phyloP scores from a whole-genome alignment of 2,888 invertebrate genomes.

The Mycalesis mineus region DNA sequence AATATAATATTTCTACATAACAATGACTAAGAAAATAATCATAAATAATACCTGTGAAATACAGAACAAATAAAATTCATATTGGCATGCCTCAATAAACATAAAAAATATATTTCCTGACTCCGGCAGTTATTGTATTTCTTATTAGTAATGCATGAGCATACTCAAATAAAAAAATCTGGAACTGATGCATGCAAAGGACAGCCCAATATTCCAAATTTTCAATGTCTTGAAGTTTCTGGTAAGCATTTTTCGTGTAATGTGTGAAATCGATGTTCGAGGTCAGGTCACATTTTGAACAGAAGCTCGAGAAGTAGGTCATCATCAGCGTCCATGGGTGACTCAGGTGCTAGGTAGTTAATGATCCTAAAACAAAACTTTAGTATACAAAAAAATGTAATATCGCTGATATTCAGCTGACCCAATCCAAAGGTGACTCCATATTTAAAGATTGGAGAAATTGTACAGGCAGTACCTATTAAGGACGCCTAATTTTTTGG shows the following conservation, averaged over 20 bases:
- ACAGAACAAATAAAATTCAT: not conserved
- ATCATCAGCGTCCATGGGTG: conserved; percentile 73
- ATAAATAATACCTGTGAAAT: not conserved
- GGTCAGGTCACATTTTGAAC: conserved; percentile 63
- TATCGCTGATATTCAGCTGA: too few relatives aligned
- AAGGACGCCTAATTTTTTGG: too few relatives aligned
- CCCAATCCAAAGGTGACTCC: too few relatives aligned
- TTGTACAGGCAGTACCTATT: too few relatives aligned
- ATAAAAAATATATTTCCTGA: conserved; percentile 6
- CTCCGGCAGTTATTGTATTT: conserved; percentile 16
- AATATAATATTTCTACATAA: too few relatives aligned
- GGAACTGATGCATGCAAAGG: conserved; percentile 16
- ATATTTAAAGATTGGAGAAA: too few relatives aligned
- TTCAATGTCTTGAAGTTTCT: conserved; percentile 12
- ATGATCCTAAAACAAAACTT: conserved; percentile 50
- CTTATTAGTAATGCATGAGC: conserved; percentile 1
- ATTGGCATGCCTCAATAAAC: not conserved
- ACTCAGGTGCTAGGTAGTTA: conserved; percentile 69
- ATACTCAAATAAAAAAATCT: conserved; percentile 1
- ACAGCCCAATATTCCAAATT: conserved; percentile 10
- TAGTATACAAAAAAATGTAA: too few relatives aligned
- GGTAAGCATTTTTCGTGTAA: not conserved
- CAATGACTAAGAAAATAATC: too few relatives aligned
- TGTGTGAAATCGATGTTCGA: conserved; percentile 18
- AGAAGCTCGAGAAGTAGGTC: conserved; percentile 69